Conservation (phyloP, 1,140 invertebrate species). For the Tribolium castaneum region DNA sequence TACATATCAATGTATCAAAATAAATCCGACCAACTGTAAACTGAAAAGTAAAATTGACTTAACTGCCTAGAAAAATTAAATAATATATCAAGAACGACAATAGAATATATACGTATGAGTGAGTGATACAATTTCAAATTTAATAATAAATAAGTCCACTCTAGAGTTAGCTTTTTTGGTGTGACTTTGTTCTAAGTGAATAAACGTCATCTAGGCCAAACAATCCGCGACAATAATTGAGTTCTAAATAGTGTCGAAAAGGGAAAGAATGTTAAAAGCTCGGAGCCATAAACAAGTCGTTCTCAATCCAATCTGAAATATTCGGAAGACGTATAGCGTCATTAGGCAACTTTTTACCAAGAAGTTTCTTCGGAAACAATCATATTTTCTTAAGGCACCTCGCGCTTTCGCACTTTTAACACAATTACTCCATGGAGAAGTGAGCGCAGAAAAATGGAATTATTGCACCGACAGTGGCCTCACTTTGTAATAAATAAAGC, state of each 20-base stretch:
- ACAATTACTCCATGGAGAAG: conserved; percentile 20
- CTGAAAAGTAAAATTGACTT: too few relatives aligned
- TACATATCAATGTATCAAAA: too few relatives aligned
- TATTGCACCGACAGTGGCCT: background rate
- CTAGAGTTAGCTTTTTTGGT: too few relatives aligned
- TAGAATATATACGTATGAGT: background rate
- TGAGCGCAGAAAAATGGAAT: conserved; percentile 24
- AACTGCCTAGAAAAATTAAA: background rate
- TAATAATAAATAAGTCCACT: background rate
- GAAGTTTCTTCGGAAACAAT: conserved; percentile 35
- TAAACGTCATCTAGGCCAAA: background rate
- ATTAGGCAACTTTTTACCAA: conserved; percentile 37
- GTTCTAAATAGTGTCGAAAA: conserved; percentile 13
- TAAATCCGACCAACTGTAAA: too few relatives aligned
- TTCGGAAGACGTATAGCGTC: conserved; percentile 42
- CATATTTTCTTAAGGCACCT: conserved; percentile 34
- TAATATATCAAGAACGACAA: background rate
- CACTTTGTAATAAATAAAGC: background rate
- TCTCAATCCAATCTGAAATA: conserved; percentile 41
- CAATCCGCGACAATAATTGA: background rate
- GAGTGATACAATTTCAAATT: background rate
- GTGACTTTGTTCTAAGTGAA: too few relatives aligned
- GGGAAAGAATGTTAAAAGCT: conserved; percentile 33
- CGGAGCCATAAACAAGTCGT: conserved; percentile 35
- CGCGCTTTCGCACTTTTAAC: conserved; percentile 27